Evolutionary conservation across 2,797 vertebrate species (phyloP).

Genomic region (Malurus splendens): DNA sequence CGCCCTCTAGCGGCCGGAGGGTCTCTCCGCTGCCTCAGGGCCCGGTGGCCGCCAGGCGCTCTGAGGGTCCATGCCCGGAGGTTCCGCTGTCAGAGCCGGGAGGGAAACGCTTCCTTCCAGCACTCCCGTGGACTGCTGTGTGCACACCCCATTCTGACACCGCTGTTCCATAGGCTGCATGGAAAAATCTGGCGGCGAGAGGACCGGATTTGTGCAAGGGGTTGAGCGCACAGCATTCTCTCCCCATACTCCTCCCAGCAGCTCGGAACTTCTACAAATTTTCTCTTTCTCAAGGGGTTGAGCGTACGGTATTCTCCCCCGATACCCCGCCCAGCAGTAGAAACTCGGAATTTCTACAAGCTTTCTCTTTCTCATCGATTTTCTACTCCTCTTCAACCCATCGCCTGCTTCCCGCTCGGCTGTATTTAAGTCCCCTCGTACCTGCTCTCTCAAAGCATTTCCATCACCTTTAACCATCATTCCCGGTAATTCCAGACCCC

Average conservation of each 20-base stretch:
- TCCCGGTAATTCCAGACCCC: neutral
- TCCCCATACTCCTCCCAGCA: neutral
- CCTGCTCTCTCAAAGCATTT: neutral
- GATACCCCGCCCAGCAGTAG: neutral
- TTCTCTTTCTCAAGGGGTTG: neutral
- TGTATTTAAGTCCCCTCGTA: fast-evolving
- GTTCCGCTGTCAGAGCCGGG: fast-evolving
- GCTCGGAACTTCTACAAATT: neutral
- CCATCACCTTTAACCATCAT: neutral
- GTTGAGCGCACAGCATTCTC: neutral
- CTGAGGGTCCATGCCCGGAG: neutral
- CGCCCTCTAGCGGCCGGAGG: slow-evolving; percentile 19
- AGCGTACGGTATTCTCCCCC: neutral
- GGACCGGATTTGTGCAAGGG: neutral
- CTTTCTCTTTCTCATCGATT: neutral
- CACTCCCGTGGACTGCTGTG: fast-evolving
- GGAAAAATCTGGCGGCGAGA: neutral
- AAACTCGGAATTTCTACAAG: neutral
- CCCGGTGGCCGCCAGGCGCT: neutral
- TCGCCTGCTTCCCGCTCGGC: neutral
- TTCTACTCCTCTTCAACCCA: neutral
- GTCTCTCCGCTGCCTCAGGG: neutral
- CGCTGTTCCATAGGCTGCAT: fast-evolving
- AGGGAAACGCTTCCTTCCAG: neutral
- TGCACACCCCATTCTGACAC: neutral